A percentile compares a stretch with the other conserved stretches of the same genome.
These are phyloP conservation scores for Athalia cordata DNA, from an alignment of 2,888 invertebrate species.

Conservation along the genomic window DNA sequence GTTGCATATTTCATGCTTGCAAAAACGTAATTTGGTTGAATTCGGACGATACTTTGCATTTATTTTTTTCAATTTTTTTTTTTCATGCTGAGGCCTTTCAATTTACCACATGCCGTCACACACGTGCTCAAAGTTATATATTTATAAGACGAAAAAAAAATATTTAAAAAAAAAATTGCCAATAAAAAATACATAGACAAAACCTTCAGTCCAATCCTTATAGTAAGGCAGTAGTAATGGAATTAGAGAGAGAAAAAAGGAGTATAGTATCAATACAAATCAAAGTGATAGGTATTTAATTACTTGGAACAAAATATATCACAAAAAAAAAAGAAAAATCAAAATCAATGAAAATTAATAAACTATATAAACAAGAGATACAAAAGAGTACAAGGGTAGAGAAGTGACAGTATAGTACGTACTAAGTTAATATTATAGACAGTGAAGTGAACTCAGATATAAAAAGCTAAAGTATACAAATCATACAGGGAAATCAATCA, in stretches of 20 bases:
- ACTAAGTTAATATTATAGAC: conserved; percentile 45
- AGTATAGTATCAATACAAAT: conserved; percentile 47
- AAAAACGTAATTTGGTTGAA: too few species aligned
- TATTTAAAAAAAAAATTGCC: conserved; percentile 54
- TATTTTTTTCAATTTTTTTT: too few species aligned
- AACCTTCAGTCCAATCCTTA: conserved; percentile 73
- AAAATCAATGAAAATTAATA: conserved; percentile 41
- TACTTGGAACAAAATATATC: conserved; percentile 2
- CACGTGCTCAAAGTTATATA: conserved; percentile 52
- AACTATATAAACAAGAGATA: conserved; percentile 48
- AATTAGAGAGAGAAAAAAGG: conserved; percentile 62
- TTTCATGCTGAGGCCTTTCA: too few species aligned
- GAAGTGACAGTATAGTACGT: conserved; percentile 33
- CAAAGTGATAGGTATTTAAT: conserved; percentile 19
- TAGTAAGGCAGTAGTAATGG: conserved; percentile 71
- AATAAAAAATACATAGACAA: conserved; percentile 67
- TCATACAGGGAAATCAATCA: conserved; percentile 50
- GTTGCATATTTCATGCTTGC: conserved; percentile 10
- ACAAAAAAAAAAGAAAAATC: conserved; percentile 5
- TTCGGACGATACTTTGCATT: too few species aligned
- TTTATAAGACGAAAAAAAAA: conserved; percentile 48
- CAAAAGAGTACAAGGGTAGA: conserved; percentile 48
- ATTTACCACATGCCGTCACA: conserved; percentile 58
- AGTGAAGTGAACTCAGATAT: conserved; percentile 57
- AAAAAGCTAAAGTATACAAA: conserved; percentile 61